Evolutionary conservation across 2,113 vertebrate species (phyloP).

Genomic region (Danionella cerebrum): DNA sequence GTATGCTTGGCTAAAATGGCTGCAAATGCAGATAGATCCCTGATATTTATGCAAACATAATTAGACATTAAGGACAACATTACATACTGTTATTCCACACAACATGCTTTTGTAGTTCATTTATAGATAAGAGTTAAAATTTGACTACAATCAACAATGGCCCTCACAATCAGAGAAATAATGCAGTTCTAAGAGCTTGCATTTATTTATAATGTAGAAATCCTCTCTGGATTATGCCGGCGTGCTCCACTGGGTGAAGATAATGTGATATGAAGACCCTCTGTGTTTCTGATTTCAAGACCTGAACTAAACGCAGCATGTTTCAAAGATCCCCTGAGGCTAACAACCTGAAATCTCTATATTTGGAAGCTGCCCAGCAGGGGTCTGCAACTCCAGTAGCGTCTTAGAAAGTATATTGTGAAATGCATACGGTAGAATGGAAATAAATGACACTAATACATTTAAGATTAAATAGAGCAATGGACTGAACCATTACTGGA

Average conservation of each 20-base stretch:
- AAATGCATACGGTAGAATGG: neutral
- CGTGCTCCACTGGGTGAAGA: neutral
- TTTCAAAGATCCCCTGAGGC: conserved; percentile 7
- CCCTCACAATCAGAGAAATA: no score
- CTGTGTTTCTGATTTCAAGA: conserved; percentile 23
- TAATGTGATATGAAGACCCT: conserved; percentile 17
- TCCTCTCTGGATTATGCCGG: neutral
- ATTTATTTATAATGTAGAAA: no score
- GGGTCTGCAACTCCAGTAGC: neutral
- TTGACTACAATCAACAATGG: no score
- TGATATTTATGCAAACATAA: no score
- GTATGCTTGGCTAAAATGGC: no score
- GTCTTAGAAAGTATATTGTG: neutral
- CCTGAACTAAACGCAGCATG: neutral
- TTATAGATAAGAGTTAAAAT: no score
- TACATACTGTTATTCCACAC: no score
- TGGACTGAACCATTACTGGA: no score
- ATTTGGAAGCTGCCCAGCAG: conserved; percentile 4
- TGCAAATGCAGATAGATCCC: no score
- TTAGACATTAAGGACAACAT: no score
- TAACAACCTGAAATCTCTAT: conserved; percentile 21
- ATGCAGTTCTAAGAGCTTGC: neutral
- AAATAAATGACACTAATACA: neutral
- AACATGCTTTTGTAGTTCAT: no score
- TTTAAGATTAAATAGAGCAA: no score